Conservation (phyloP, 2,888 invertebrate genomes). For the Melipona beecheii region DNA sequence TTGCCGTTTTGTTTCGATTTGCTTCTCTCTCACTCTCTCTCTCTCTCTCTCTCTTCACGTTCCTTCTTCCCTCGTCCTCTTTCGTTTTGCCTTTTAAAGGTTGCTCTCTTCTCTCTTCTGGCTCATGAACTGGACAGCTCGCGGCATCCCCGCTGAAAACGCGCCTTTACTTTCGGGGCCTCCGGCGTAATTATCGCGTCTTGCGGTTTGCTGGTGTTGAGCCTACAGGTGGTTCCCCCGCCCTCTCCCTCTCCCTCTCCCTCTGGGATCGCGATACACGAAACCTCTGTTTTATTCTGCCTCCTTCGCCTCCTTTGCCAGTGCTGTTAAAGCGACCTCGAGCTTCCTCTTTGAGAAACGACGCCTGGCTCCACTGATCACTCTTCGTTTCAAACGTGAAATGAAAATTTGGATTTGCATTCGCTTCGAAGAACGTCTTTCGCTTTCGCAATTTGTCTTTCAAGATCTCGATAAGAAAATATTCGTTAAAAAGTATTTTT, state of each 20-base stretch:
- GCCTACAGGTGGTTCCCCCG: slow-evolving; percentile 78
- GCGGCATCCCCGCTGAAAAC: slow-evolving; percentile 54
- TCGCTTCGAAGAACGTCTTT: not conserved
- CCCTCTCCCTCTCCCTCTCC: slow-evolving; percentile 63
- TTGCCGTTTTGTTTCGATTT: slow-evolving; percentile 78
- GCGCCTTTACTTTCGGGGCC: slow-evolving; percentile 73
- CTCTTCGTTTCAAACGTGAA: not conserved
- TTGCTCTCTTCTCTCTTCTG: slow-evolving; percentile 8
- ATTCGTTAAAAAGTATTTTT: not conserved
- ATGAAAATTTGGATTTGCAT: too few species aligned
- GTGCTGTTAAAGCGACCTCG: slow-evolving; percentile 19
- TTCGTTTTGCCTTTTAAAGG: not conserved
- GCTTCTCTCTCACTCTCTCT: slow-evolving; percentile 18
- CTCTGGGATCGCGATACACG: slow-evolving; percentile 38
- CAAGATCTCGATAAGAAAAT: too few species aligned
- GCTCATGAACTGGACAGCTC: slow-evolving; percentile 37
- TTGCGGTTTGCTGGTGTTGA: slow-evolving; percentile 75
- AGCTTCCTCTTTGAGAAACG: slow-evolving; percentile 7
- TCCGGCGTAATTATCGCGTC: slow-evolving; percentile 77
- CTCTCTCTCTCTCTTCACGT: not conserved
- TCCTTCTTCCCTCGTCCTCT: not conserved
- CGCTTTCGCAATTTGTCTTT: too few species aligned
- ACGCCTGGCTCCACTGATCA: not conserved
- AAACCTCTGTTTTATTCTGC: slow-evolving; percentile 37
- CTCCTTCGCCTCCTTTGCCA: not conserved